Base-by-base conservation (phyloP, 1,140 invertebrate species). In the Psix sp. region DNA sequence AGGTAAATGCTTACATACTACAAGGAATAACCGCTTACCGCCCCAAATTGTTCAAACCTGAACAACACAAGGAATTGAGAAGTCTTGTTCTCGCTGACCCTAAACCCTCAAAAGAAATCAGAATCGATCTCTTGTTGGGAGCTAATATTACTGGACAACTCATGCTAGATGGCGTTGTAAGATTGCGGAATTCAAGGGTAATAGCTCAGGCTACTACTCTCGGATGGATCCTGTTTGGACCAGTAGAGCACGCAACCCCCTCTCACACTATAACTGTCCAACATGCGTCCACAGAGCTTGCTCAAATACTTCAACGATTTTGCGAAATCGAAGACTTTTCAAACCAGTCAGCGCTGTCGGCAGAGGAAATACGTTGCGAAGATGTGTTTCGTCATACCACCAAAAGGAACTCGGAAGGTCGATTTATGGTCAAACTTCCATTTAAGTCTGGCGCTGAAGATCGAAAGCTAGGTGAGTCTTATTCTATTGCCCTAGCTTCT, bases 161-260 rank as follows among this genome's bases (percentile, higher is more conserved):
- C 1, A 43, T 43, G 40, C 14, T 26, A 7, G 20, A n/a, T 2
- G 40, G 40, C 5, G n/a, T 43, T 10, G 13, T 43, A 11, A 18
- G 11, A 5, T 11, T 43, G 3, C 18, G 14, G 14, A n/a, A 26
- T n/a, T 24, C 18, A 4, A 2, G 13, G 2, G 20, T 43, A 3
- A 43, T 14, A 10, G 40, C 40, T 7, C 40, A 43, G 14, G 3
- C 18, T 2, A 43, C 40, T 3, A 11, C 7, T 0, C 20, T 43
- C 0, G 40, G 40, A n/a, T 43, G 40, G 40, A 43, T 26, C 5
- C 20, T 43, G 20, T 24, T 21, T 5, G 40, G 18, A n/a, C 40
- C 40, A 26, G 20, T 24, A 11, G 26, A 13, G 13, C 11, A 29
- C 7, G 2, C 40, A 1, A 20, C 10, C 5, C 0, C 40, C 0